Percentiles rank a stretch among this genome's conserved stretches.
Conservation (phyloP, 2,888 invertebrate genomes). For the Clitarchus hookeri region DNA sequence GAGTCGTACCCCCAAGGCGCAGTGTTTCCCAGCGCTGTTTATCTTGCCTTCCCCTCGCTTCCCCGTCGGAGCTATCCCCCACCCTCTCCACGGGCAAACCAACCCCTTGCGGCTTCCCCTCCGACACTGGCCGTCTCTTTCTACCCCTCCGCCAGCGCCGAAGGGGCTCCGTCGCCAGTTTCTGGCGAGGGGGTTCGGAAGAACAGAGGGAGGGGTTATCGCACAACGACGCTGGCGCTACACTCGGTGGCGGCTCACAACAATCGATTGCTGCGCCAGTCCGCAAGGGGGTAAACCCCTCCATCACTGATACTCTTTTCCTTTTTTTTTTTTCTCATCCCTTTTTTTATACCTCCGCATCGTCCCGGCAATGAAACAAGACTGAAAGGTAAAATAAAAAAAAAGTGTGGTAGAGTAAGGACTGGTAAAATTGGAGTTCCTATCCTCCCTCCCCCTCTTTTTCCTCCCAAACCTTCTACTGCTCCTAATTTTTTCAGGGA, state of each 20-base stretch:
- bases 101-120: neutral
- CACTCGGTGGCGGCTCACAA: neutral
- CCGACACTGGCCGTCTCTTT: neutral
- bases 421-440: neutral
- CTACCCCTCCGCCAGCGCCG: neutral
- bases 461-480: neutral
- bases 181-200: neutral
- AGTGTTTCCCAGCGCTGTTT: neutral
- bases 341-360: neutral
- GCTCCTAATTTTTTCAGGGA: neutral
- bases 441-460: no score
- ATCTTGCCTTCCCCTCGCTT: neutral
- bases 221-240: neutral
- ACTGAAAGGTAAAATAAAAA: neutral
- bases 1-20: neutral
- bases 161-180: neutral
- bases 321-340: neutral
- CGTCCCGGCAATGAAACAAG: neutral
- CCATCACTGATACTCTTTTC: neutral
- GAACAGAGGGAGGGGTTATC: neutral
- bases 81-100: no score
- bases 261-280: conserved; percentile 9
- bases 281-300: neutral
- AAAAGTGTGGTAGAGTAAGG: neutral
- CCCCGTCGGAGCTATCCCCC: neutral